Base-by-base conservation (phyloP, 2,797 vertebrate species). In the Muraenolepis orangiensis region DNA sequence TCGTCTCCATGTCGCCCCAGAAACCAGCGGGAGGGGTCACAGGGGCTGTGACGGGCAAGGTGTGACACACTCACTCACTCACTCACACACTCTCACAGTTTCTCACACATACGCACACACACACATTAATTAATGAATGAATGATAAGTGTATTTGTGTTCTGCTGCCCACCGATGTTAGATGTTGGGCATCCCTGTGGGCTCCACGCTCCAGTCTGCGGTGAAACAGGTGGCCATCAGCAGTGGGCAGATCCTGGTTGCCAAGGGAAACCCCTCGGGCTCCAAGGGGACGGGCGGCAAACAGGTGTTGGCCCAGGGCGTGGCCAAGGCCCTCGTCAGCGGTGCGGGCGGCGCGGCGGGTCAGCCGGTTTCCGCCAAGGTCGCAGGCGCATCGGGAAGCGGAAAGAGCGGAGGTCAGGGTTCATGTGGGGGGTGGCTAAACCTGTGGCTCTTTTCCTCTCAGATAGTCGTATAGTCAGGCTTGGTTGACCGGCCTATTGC, bases 261-360 rank as follows among this genome's bases (percentile, higher is more conserved):
- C 79, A 99, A 99, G 89, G 94, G 97, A 73, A 93, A 92, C 88
- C 93, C 96, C 34, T 93, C 95, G 0, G 93, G 93, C 31, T 92
- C 96, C 76, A 98, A 98, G 88, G 94, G 96, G 81, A 93, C 97
- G 86, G 94, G 95, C 7, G 95, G 95, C 5, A 99, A 99, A 86
- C 97, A 98, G 87, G 96, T 98, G 80, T 92, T 99, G 85, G 96
- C 97, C 75, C 98, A 99, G 92, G 97, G 98, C 75, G 96, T 99
- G 6, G 97, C 98, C 79, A 98, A 99, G 90, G 97, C 97, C 79
- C 95, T 99, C 0, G 96, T 99, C 85, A 98, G 97, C 20, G 94
- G 95, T 82, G 91, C 95, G 0, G 91, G 94, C 73, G 92, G 94
- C 73, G 93, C 96, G 69, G 91, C 96, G 38, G 95, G 95, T 79